phyloP scores from a whole-genome alignment of 2,113 vertebrate genomes.

The Ondatra zibethicus region DNA sequence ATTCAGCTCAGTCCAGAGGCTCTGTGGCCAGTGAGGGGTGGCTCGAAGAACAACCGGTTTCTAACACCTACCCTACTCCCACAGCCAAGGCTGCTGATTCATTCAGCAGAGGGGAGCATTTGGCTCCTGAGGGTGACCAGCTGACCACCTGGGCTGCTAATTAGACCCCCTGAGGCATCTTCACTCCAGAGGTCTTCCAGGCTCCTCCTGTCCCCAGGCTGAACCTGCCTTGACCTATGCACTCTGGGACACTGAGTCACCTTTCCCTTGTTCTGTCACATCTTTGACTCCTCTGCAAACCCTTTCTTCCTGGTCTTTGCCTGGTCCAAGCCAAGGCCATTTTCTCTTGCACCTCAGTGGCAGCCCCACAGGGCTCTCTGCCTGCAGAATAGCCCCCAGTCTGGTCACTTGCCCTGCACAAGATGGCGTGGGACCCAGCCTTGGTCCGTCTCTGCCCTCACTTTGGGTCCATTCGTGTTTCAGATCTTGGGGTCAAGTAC shows the following conservation, averaged over 20 bases:
- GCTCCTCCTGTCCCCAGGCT: background rate
- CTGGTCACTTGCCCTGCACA: background rate
- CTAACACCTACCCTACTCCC: background rate
- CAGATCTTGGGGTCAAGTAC: background rate
- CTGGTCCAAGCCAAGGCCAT: background rate
- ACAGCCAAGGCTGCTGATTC: background rate
- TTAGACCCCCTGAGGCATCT: background rate
- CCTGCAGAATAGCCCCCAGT: background rate
- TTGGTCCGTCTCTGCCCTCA: rapidly evolving
- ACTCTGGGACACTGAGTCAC: background rate
- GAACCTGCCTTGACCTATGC: no score
- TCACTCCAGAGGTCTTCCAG: background rate
- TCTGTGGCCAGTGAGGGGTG: background rate
- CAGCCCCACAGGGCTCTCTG: background rate
- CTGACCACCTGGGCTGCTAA: background rate
- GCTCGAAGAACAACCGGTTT: background rate
- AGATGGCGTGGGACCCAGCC: background rate
- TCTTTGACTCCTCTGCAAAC: background rate
- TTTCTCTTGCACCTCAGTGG: rapidly evolving
- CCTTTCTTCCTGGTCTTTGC: no score
- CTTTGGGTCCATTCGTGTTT: rapidly evolving
- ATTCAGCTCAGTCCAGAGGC: background rate
- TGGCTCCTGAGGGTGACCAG: background rate
- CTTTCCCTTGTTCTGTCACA: background rate
- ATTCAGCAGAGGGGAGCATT: background rate